A percentile compares a stretch with the other conserved stretches of the same genome.
These are phyloP conservation scores for Xiphophorus hellerii DNA, from an alignment of 2,113 vertebrate species.

Conservation along the genomic window DNA sequence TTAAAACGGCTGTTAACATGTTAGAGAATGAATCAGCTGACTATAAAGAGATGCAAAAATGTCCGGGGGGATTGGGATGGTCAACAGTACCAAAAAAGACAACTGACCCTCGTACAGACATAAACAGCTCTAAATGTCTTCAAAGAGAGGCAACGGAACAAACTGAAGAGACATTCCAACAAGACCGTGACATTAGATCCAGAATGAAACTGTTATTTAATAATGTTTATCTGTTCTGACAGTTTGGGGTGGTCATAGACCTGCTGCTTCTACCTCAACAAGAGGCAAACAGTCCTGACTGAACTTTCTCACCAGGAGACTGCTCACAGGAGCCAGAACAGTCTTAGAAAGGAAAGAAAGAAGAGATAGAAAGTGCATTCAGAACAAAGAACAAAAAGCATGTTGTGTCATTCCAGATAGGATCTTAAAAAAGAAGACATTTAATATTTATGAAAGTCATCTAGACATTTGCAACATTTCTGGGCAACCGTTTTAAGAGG, in stretches of 20 bases:
- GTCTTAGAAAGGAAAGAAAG: not conserved
- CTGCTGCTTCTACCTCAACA: constrained; percentile 6
- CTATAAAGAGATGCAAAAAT: not conserved
- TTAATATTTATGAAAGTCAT: constrained; percentile 53
- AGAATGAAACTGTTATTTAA: not conserved
- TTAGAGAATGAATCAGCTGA: not conserved
- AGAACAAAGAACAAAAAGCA: not conserved
- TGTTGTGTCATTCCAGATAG: not conserved
- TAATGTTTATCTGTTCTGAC: not conserved
- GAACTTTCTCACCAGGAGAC: constrained; percentile 11
- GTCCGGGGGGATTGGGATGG: not conserved
- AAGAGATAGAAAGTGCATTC: not conserved
- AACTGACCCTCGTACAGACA: not conserved
- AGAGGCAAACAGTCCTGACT: constrained; percentile 24
- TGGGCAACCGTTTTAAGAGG: constrained; percentile 33
- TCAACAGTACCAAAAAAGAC: not conserved
- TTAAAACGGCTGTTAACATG: not conserved
- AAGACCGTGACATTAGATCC: not conserved
- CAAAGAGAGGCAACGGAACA: not conserved
- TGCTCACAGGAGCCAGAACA: not conserved
- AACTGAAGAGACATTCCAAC: not conserved
- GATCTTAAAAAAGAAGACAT: not conserved
- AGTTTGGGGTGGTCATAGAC: not conserved
- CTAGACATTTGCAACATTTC: constrained; percentile 63
- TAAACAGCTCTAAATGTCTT: not conserved